Conservation (phyloP, 2,113 vertebrate species). For the Periophthalmodon schlosseri region DNA sequence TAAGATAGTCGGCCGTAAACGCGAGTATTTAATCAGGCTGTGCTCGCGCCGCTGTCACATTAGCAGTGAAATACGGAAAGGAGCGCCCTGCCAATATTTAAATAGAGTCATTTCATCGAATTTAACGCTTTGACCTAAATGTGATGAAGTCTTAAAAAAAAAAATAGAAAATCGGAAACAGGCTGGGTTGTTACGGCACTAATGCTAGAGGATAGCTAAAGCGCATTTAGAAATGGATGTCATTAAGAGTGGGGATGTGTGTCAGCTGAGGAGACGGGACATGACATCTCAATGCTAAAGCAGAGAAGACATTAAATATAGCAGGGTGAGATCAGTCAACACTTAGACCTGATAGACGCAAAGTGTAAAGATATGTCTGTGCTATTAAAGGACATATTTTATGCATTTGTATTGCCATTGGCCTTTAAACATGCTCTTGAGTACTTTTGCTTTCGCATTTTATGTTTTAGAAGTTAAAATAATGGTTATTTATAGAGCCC, state of each 20-base stretch:
- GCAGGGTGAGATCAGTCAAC: not conserved
- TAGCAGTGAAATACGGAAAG: slow-evolving; percentile 12
- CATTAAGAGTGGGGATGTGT: not conserved
- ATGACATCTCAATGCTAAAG: not conserved
- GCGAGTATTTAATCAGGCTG: not conserved
- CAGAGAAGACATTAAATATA: not conserved
- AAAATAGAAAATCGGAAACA: not conserved
- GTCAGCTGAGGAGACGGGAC: slow-evolving; percentile 1
- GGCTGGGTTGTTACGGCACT: not conserved
- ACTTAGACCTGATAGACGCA: not conserved
- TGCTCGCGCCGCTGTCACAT: slow-evolving; percentile 6
- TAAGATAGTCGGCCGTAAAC: slow-evolving; percentile 14
- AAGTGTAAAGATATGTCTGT: not conserved
- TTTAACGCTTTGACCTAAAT: slow-evolving; percentile 17
- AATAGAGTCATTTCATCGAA: slow-evolving; percentile 10
- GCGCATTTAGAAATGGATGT: not conserved
- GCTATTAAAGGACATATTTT: not conserved
- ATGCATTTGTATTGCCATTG: too few relatives aligned
- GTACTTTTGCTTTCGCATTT: too few relatives aligned
- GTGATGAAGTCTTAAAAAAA: slow-evolving; percentile 2
- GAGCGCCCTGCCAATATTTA: slow-evolving; percentile 14
- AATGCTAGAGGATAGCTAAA: not conserved
- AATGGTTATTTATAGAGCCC: too few relatives aligned
- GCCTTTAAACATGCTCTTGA: too few relatives aligned
- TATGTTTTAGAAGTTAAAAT: too few relatives aligned